Percentiles rank a stretch among this genome's conserved stretches.
Evolutionary conservation across 1,140 invertebrate genomes (phyloP).

Genomic region (Sarcophaga peregrina): DNA sequence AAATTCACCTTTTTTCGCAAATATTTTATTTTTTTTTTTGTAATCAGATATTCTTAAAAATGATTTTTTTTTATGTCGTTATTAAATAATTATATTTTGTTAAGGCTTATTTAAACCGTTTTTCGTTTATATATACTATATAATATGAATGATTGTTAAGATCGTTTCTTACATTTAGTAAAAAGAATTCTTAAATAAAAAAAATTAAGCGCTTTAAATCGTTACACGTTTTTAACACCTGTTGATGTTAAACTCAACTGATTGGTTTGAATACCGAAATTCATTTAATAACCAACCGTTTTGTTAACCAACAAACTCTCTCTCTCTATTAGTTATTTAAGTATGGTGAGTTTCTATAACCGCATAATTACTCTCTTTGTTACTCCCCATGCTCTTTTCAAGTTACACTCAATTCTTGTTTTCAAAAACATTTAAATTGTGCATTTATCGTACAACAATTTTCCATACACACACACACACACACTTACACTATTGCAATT

Average conservation of each 20-base stretch:
- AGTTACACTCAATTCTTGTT: too few relatives aligned
- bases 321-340: not conserved
- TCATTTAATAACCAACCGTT: slow-evolving; percentile 44
- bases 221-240: slow-evolving; percentile 47
- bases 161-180: slow-evolving; percentile 9
- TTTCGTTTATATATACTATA: not conserved
- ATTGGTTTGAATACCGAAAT: slow-evolving; percentile 38
- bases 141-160: not conserved
- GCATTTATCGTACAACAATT: too few relatives aligned
- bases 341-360: not conserved
- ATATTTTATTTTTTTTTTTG: not conserved
- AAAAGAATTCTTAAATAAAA: not conserved
- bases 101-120: not conserved
- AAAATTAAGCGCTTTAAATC: slow-evolving; percentile 18
- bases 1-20: slow-evolving; percentile 1
- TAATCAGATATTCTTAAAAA: not conserved
- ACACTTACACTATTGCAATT: too few relatives aligned
- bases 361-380: not conserved
- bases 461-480: too few relatives aligned
- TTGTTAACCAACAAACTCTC: slow-evolving; percentile 27
- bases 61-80: not conserved
- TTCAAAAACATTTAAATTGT: too few relatives aligned
- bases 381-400: not conserved
- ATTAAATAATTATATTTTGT: too few relatives aligned
- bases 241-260: slow-evolving; percentile 46